phyloP scores from a whole-genome alignment of 2,888 invertebrate species.

The Syrphus vitripennis region DNA sequence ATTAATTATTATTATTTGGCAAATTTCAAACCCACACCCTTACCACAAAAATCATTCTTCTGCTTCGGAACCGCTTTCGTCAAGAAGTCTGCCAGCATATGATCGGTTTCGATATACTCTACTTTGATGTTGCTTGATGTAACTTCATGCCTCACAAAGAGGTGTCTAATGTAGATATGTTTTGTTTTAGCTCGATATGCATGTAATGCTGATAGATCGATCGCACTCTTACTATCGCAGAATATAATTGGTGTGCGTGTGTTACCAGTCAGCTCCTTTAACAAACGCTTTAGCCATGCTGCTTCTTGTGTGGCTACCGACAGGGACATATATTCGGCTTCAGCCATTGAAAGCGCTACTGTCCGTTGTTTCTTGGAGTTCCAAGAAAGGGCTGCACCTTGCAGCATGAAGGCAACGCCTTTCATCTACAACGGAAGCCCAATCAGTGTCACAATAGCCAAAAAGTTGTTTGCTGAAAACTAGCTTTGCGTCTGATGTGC shows the following conservation, averaged over 20 bases:
- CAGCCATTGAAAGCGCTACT: conserved; percentile 59
- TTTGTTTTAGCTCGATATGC: conserved; percentile 39
- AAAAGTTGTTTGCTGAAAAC: conserved; percentile 4
- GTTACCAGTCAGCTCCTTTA: conserved; percentile 25
- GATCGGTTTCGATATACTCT: conserved; percentile 9
- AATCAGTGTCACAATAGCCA: conserved; percentile 63
- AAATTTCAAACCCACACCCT: conserved; percentile 37
- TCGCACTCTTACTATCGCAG: conserved; percentile 59
- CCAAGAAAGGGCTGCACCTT: conserved; percentile 59
- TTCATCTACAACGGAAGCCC: conserved; percentile 48
- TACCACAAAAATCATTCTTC: conserved; percentile 44
- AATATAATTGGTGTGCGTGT: conserved; percentile 3
- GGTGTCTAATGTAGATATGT: neutral
- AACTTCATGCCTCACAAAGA: conserved; percentile 21
- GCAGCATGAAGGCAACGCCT: conserved; percentile 45
- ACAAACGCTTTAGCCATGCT: conserved; percentile 54
- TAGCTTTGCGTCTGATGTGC: conserved; percentile 24
- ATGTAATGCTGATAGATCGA: conserved; percentile 30
- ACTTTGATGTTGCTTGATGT: conserved; percentile 15
- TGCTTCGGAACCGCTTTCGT: conserved; percentile 45
- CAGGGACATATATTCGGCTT: conserved; percentile 64
- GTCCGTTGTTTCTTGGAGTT: conserved; percentile 43
- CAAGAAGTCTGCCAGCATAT: conserved; percentile 53
- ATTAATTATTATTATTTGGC: neutral
- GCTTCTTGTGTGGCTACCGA: conserved; percentile 56